Conservation (phyloP, 2,888 invertebrate species). For the Leucania comma region DNA sequence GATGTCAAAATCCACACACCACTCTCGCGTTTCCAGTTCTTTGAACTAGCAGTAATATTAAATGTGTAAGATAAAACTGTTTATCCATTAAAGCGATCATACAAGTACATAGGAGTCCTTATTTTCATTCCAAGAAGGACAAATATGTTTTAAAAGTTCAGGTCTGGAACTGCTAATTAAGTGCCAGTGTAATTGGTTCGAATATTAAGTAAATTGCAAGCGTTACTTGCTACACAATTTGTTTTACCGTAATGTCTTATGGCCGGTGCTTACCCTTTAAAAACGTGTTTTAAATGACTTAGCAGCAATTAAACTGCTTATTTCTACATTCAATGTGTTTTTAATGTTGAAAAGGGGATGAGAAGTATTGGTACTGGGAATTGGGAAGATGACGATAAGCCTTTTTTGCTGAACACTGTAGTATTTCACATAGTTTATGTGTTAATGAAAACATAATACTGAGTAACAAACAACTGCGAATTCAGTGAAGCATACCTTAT, state of each 20-base stretch:
- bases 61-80: constrained; percentile 18
- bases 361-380: constrained; percentile 41
- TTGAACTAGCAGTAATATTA: background rate
- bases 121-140: constrained; percentile 50
- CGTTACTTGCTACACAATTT: constrained; percentile 54
- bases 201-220: constrained; percentile 58
- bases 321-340: constrained; percentile 39
- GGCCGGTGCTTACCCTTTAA: constrained; percentile 45
- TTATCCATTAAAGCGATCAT: constrained; percentile 19
- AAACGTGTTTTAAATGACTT: constrained; percentile 58
- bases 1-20: constrained; percentile 5
- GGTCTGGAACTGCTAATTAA: constrained; percentile 57
- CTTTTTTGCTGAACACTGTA: constrained; percentile 15
- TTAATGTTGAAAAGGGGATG: constrained; percentile 33
- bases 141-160: constrained; percentile 54
- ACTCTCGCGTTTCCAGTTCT: background rate
- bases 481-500: constrained; percentile 19
- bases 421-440: constrained; percentile 28
- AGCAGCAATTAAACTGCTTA: constrained; percentile 38
- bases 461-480: constrained; percentile 29
- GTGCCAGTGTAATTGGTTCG: constrained; percentile 57
- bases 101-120: constrained; percentile 8
- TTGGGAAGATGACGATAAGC: background rate
- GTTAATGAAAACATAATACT: constrained; percentile 48
- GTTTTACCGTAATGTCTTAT: constrained; percentile 27